A percentile compares a stretch with the other conserved stretches of the same genome.
These are phyloP conservation scores for Holcopasites calliopsidis DNA, from an alignment of 1,140 invertebrate species.

Conservation along the genomic window DNA sequence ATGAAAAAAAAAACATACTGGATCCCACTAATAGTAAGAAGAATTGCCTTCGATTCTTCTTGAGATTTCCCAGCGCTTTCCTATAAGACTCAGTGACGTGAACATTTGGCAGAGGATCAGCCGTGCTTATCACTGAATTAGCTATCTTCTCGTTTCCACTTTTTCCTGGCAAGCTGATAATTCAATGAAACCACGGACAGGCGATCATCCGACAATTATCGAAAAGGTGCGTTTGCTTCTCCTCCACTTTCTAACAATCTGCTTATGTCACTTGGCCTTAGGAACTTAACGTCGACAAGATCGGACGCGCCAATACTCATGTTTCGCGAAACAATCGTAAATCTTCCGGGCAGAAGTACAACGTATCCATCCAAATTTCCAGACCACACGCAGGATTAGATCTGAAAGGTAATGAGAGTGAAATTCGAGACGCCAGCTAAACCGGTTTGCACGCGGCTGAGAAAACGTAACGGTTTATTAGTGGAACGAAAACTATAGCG, in stretches of 20 bases:
- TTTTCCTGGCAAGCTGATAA: slow-evolving; percentile 32
- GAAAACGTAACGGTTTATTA: slow-evolving; percentile 36
- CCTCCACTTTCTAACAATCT: not conserved
- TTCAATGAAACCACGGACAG: slow-evolving; percentile 30
- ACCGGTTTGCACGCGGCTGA: slow-evolving; percentile 12
- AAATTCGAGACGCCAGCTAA: slow-evolving; percentile 23
- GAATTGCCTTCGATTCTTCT: no score
- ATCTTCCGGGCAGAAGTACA: not conserved
- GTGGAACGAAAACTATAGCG: slow-evolving; percentile 19
- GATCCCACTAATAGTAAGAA: no score
- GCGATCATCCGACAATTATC: not conserved
- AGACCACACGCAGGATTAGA: not conserved
- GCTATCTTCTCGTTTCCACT: slow-evolving; percentile 38
- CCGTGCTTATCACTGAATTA: slow-evolving; percentile 40
- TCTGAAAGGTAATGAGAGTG: slow-evolving; percentile 9
- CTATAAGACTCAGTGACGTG: not conserved
- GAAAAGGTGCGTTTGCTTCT: not conserved
- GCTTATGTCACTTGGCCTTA: no score
- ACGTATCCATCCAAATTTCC: not conserved
- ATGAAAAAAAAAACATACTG: no score
- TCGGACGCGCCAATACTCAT: no score
- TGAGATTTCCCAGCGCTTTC: no score
- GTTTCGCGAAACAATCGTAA: not conserved
- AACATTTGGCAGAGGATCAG: slow-evolving; percentile 25
- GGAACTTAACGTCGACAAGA: no score